Evolutionary conservation across 2,113 vertebrate genomes (phyloP).

Genomic region (Perccottus glenii): DNA sequence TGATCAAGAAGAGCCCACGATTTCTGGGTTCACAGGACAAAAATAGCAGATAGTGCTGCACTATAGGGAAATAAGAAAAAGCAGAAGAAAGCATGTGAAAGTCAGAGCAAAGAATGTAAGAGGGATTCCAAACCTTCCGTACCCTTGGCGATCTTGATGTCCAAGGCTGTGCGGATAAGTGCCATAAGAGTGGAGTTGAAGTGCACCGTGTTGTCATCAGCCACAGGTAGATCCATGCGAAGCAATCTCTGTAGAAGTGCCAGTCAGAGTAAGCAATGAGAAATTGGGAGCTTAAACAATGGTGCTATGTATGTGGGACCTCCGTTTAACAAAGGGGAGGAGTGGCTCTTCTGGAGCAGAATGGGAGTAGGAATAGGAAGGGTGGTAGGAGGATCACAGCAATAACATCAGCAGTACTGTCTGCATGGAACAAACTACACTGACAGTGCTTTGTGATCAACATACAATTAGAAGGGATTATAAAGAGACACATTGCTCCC

Average conservation of each 20-base stretch:
- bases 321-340: conserved; percentile 61
- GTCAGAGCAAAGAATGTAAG: conserved; percentile 29
- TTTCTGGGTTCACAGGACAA: conserved; percentile 31
- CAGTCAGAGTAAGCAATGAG: conserved; percentile 62
- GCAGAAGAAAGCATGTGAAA: conserved; percentile 34
- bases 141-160: conserved; percentile 96
- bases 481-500: conserved; percentile 65
- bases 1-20: conserved; percentile 27
- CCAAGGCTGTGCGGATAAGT: conserved; percentile 91
- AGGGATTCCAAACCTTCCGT: conserved; percentile 71
- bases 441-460: not conserved
- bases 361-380: conserved; percentile 7
- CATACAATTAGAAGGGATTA: not conserved
- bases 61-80: conserved; percentile 9
- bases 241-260: conserved; percentile 86
- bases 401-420: conserved; percentile 33
- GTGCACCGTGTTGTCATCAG: conserved; percentile 93
- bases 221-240: conserved; percentile 92
- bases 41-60: conserved; percentile 30
- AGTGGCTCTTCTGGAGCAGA: conserved; percentile 20
- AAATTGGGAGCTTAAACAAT: not conserved
- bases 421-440: conserved; percentile 2
- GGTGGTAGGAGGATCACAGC: conserved; percentile 58
- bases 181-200: conserved; percentile 97
- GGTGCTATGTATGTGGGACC: conserved; percentile 63